Evolutionary conservation across 1,140 invertebrate genomes (phyloP).

Genomic region (Caenorhabditis remanei): DNA sequence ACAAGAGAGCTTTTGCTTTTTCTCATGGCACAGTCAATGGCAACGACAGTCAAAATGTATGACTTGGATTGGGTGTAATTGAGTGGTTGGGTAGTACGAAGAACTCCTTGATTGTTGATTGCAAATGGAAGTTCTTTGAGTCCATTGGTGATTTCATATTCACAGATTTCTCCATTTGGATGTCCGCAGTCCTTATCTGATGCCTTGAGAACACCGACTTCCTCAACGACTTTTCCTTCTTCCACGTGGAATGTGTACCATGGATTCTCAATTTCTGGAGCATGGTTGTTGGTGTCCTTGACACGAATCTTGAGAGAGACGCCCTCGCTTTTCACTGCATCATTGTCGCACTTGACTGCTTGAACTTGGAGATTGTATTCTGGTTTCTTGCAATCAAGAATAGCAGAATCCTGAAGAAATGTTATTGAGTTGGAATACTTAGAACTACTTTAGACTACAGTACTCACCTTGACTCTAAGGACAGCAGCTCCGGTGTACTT

Average conservation of each 20-base stretch:
- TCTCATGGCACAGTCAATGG: constrained; percentile 76
- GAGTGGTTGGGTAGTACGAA: constrained; percentile 71
- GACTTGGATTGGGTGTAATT: constrained; percentile 73
- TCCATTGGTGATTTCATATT: constrained; percentile 77
- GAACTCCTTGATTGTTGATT: constrained; percentile 75
- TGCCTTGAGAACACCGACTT: constrained; percentile 74
- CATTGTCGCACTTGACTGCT: constrained; percentile 75
- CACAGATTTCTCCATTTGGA: constrained; percentile 76
- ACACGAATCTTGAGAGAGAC: constrained; percentile 74
- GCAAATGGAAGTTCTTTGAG: constrained; percentile 74
- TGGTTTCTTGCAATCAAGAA: constrained; percentile 72
- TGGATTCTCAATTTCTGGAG: constrained; percentile 77
- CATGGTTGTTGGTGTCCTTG: constrained; percentile 77
- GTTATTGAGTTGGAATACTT: background rate
- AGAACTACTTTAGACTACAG: background rate
- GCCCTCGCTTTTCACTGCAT: constrained; percentile 70
- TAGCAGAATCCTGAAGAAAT: constrained; percentile 58
- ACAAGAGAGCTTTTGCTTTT: constrained; percentile 75
- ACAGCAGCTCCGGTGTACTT: constrained; percentile 72
- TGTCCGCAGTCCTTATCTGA: constrained; percentile 75
- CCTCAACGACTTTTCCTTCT: constrained; percentile 69
- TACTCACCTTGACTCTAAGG: constrained; percentile 67
- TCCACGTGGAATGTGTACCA: constrained; percentile 77
- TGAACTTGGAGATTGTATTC: constrained; percentile 69
- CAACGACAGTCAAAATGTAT: constrained; percentile 77